These are phyloP conservation scores for Callipepla squamata DNA, from an alignment of 2,113 vertebrate genomes.

Conservation along the genomic window DNA sequence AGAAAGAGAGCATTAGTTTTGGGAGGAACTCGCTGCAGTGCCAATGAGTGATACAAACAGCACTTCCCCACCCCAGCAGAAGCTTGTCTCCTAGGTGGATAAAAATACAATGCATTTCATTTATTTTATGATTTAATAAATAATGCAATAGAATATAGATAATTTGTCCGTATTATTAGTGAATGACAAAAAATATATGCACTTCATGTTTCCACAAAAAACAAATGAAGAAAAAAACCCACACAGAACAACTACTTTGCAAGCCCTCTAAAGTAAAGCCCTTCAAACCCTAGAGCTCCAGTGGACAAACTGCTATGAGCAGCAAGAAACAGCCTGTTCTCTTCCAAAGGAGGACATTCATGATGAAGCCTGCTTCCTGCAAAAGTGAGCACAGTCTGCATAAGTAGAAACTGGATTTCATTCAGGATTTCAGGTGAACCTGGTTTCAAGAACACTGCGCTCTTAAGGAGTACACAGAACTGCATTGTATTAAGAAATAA, in stretches of 20 bases:
- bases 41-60: background rate
- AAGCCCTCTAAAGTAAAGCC: conserved; percentile 47
- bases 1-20: background rate
- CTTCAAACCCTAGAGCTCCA: background rate
- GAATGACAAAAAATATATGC: background rate
- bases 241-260: background rate
- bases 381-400: background rate
- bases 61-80: background rate
- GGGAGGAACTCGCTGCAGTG: background rate
- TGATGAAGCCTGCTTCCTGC: background rate
- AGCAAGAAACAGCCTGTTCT: background rate
- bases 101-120: background rate
- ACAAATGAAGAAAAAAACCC: background rate
- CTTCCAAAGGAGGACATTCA: background rate
- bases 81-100: background rate
- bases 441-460: background rate
- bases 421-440: background rate
- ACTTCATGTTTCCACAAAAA: conserved; percentile 64
- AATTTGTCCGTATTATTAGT: background rate
- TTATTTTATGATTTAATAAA: background rate
- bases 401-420: background rate
- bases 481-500: background rate
- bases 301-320: background rate
- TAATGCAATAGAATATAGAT: background rate
- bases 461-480: background rate